These are phyloP conservation scores for Nycticebus coucang DNA, from an alignment of 2,113 vertebrate genomes.

Conservation along the genomic window DNA sequence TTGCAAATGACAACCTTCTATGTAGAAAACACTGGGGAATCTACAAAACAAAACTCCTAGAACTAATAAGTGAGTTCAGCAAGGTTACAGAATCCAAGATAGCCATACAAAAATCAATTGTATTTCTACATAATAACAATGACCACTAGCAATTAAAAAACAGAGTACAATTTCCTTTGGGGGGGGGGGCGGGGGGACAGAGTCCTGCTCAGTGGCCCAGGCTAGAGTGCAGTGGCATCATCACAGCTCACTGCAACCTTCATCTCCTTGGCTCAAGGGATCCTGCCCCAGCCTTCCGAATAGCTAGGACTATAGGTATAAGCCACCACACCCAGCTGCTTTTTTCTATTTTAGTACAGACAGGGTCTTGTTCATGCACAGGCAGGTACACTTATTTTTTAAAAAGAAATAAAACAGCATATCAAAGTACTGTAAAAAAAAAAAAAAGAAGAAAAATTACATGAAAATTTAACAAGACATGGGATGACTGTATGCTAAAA, in stretches of 20 bases:
- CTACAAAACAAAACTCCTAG: background rate
- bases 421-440: too few relatives aligned
- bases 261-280: too few relatives aligned
- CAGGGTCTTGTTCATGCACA: too few relatives aligned
- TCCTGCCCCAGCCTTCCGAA: too few relatives aligned
- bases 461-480: background rate
- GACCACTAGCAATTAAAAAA: constrained; percentile 10
- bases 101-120: background rate
- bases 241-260: too few relatives aligned
- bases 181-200: too few relatives aligned
- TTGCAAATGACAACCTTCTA: background rate
- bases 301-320: too few relatives aligned
- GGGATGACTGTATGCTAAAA: background rate
- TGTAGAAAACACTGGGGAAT: background rate
- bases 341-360: too few relatives aligned
- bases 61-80: background rate
- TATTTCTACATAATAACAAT: background rate
- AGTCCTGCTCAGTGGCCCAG: too few relatives aligned
- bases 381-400: background rate
- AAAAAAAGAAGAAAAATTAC: background rate
- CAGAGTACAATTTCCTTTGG: background rate
- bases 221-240: too few relatives aligned
- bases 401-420: background rate
- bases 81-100: background rate
- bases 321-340: too few relatives aligned